These are phyloP conservation scores for Zoroaster sp. DNA, from an alignment of 53 echinoderm and acorn worm genomes.

Conservation along the genomic window DNA sequence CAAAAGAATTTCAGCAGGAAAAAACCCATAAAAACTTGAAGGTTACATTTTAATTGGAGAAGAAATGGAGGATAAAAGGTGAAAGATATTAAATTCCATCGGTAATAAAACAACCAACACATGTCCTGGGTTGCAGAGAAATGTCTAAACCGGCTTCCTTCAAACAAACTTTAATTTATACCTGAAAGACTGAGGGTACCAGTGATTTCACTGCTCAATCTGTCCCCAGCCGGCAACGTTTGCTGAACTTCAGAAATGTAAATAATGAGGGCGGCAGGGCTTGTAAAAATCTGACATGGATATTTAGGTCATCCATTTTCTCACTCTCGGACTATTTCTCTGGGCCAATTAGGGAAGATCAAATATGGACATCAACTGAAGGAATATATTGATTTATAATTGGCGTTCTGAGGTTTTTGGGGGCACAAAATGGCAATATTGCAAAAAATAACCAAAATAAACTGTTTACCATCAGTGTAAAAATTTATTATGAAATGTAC, in stretches of 20 bases:
- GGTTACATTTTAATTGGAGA: neutral
- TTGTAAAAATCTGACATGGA: neutral
- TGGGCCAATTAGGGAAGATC: constrained; percentile 22
- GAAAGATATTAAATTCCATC: neutral
- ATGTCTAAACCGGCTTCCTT: neutral
- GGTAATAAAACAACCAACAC: neutral
- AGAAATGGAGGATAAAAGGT: too few species aligned
- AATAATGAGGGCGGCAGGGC: neutral
- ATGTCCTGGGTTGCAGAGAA: neutral
- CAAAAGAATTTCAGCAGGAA: too few species aligned
- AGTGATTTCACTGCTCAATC: neutral
- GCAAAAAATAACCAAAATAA: too few species aligned
- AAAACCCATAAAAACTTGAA: neutral
- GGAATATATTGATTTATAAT: constrained; percentile 2
- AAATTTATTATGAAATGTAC: too few species aligned
- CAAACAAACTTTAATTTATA: neutral
- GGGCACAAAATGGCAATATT: neutral
- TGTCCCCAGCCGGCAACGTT: neutral
- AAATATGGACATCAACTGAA: constrained; percentile 27
- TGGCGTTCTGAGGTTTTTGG: neutral
- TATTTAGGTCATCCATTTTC: constrained; percentile 14
- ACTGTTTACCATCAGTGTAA: too few species aligned
- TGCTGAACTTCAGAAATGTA: neutral
- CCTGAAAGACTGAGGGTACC: neutral
- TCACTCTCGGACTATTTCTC: neutral